Evolutionary conservation across 2,888 invertebrate species (phyloP), one percentile per base, ranked within the genome.

Genomic region (Agonum fuliginosum): DNA sequence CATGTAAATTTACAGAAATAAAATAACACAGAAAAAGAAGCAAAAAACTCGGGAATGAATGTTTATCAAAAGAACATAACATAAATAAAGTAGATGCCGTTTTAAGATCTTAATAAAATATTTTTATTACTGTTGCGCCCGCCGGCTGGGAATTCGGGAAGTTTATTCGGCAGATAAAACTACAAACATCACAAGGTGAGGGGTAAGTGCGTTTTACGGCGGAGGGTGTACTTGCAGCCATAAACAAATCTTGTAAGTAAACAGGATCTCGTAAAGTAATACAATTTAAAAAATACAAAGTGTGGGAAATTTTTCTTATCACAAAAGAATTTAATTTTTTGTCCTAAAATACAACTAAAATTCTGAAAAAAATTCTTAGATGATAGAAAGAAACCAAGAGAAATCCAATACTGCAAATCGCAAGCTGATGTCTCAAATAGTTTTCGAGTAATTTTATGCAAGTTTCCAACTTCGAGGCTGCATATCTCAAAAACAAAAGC

Each of bases 41-140:
- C 48, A 58, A 72, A 72, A 54, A 72, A 72, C 54, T 58, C 58
- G 20, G 22, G 72, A 67, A 75, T 75, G 75, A 67, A 75, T 75
- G 75, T 75, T 75, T 75, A 75, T 75, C 75, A 75, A 75, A 75
- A 51, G 67, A 48, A 75, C 67, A 75, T 75, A 75, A 67, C 65
- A 67, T 67, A 75, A 67, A 75, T 67, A 75, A 67, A 75, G 30
- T 65, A 75, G 62, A 74, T 75, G 75, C 75, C 75, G 67, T 75
- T 75, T 75, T 75, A 75, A 75, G 75, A 75, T 75, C 65, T 75
- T 65, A 75, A 75, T 75, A 75, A 75, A 75, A 75, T 75, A 75
- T 75, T 75, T 75, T 75, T 75, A 75, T 75, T 65, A 75, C 75
- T 67, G 65, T 48, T 51, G 37, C 41, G 73, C 73, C 69, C 41